Base-by-base conservation (phyloP, 2,888 invertebrate species). In the Adelphocoris suturalis region DNA sequence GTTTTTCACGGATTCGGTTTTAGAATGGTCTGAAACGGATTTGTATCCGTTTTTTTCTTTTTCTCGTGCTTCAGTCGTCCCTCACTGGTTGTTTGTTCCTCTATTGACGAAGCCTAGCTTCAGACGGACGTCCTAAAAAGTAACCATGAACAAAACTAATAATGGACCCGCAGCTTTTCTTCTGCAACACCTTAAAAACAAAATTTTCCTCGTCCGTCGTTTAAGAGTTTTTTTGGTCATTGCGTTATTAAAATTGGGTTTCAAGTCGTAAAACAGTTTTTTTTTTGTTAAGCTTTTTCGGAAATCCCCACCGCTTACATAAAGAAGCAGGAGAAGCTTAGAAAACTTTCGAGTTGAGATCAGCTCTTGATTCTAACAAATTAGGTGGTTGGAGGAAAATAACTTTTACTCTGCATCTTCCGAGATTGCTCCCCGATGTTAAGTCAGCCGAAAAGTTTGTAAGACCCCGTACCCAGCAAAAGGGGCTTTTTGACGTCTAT, bases 271-370 rank as follows among this genome's bases (percentile, higher is more conserved):
- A 68, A 68, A 23, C 16, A 68, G 68, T 23, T 23, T 12, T 27
- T 68, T 68, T 11, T 68, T 19, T 68, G 9, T 78, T 5, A 19
- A 46, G 78, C 9, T 47, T 46, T 78, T 78, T 78, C 19, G 16
- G 78, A 78, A 78, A n/a, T 46, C 47, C 16, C 76, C 37, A 27
- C 19, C n/a, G 46, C n/a, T 46, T 78, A 47, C 78, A 78, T 78
- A 78, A 78, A n/a, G 68, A 19, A 68, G 47, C 13, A 19, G 28
- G 28, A 3, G 46, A 7, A 47, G 37, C 78, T 47, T 13, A 46
- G 78, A 37, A 46, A 78, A 78, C 78, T 78, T 78, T 78, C 78
- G 28, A 37, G 78, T 78, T 46, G 78, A 78, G 78, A 78, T 78
- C 78, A 19, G 76, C 46, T 78, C 46, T 47, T 47, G 78, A 78